Conservation (phyloP, 2,113 vertebrate genomes). For the Dinomys branickii region DNA sequence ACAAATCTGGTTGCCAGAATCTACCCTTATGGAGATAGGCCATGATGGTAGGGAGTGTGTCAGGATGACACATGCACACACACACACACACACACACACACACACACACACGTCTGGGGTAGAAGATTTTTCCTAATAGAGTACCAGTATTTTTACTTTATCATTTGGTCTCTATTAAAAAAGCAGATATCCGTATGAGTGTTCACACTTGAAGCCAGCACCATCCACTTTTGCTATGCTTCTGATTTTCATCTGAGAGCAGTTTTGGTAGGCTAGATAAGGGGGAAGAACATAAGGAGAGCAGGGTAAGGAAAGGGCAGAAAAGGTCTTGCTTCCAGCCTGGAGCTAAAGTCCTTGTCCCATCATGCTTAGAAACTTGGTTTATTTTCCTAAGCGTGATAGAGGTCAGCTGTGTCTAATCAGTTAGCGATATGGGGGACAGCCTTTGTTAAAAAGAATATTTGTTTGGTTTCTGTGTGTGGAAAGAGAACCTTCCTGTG, state of each 20-base stretch:
- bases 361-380: neutral
- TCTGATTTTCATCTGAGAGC: slow-evolving; percentile 31
- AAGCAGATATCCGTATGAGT: neutral
- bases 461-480: neutral
- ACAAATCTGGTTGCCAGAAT: neutral
- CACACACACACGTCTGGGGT: neutral
- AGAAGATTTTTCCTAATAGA: neutral
- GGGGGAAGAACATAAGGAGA: neutral
- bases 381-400: neutral
- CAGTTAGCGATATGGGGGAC: neutral
- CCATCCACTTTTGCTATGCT: neutral
- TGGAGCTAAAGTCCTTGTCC: neutral
- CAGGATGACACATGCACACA: neutral
- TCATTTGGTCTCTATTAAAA: slow-evolving; percentile 24
- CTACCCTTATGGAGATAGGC: neutral
- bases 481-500: neutral
- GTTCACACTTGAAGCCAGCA: slow-evolving; percentile 1
- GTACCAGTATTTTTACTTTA: neutral
- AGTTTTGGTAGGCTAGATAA: slow-evolving; percentile 15
- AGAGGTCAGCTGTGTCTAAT: neutral
- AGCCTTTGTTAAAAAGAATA: neutral
- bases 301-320: neutral
- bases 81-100: neutral
- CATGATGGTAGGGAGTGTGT: neutral
- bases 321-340: neutral